A percentile compares a stretch with the other conserved stretches of the same genome.
phyloP scores from a whole-genome alignment of 2,113 vertebrate genomes.

The Bufo bufo region DNA sequence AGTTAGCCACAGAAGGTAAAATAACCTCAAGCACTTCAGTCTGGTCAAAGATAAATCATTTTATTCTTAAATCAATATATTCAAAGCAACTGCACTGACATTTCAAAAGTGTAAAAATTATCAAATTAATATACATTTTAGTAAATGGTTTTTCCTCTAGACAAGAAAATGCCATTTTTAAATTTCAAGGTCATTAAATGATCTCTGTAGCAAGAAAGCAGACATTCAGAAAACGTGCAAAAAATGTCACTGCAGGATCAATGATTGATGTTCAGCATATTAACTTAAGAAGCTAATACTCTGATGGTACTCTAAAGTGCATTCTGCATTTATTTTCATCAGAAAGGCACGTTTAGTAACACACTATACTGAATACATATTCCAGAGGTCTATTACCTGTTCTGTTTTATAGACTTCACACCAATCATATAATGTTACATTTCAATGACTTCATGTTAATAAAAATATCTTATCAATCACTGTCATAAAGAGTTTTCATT shows the following conservation, averaged over 20 bases:
- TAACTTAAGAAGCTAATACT: conserved; percentile 59
- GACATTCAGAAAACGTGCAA: conserved; percentile 45
- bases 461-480: not conserved
- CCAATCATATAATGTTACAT: not conserved
- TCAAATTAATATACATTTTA: conserved; percentile 83
- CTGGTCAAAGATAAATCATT: conserved; percentile 75
- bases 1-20: conserved; percentile 70
- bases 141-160: conserved; percentile 72
- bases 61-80: conserved; percentile 77
- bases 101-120: conserved; percentile 79
- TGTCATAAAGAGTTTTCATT: not conserved
- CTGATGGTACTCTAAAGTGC: conserved; percentile 3
- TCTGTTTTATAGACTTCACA: conserved; percentile 1
- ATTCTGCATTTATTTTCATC: conserved; percentile 28
- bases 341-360: not conserved
- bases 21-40: conserved; percentile 73
- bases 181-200: conserved; percentile 76
- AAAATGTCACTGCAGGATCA: conserved; percentile 61
- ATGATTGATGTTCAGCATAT: conserved; percentile 60
- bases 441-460: not conserved
- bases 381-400: not conserved
- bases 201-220: conserved; percentile 61
- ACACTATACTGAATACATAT: not conserved
- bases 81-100: conserved; percentile 73
- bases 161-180: conserved; percentile 70